These are phyloP conservation scores for Poecilia gillii DNA, from an alignment of 2,797 vertebrate genomes.

Conservation along the genomic window DNA sequence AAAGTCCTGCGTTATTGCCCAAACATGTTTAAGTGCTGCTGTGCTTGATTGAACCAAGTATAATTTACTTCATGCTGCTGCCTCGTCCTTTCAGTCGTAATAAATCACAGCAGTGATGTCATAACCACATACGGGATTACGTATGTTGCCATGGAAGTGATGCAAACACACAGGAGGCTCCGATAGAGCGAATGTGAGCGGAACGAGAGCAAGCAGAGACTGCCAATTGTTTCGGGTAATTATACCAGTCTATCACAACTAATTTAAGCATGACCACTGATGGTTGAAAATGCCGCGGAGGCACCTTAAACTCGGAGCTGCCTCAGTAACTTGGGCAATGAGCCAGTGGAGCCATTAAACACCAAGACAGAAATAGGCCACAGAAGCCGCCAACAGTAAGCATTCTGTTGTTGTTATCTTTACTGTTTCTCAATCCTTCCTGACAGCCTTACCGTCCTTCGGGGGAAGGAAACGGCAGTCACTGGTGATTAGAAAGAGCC, in stretches of 20 bases:
- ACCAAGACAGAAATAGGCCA: constrained; percentile 77
- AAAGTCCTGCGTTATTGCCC: background rate
- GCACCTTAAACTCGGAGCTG: constrained; percentile 66
- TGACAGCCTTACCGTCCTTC: constrained; percentile 79
- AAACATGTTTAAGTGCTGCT: background rate
- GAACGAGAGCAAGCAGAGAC: constrained; percentile 6
- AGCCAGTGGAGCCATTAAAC: constrained; percentile 71
- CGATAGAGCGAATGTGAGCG: background rate
- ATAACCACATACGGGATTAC: background rate
- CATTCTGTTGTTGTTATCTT: constrained; percentile 76
- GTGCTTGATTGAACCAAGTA: background rate
- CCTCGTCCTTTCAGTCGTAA: background rate
- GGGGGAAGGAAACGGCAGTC: constrained; percentile 79
- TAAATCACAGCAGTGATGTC: background rate
- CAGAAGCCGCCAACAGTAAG: constrained; percentile 62
- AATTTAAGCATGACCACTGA: constrained; percentile 62
- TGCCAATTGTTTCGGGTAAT: constrained; percentile 57
- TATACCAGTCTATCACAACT: constrained; percentile 55
- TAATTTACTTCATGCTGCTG: background rate
- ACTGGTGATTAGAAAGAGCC: constrained; percentile 74
- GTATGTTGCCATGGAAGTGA: background rate
- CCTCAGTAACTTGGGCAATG: constrained; percentile 61
- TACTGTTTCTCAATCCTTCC: constrained; percentile 74
- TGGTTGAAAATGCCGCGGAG: constrained; percentile 51
- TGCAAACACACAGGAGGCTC: background rate